Base-by-base conservation (phyloP, 2,113 vertebrate species). In the Eolophus roseicapilla region DNA sequence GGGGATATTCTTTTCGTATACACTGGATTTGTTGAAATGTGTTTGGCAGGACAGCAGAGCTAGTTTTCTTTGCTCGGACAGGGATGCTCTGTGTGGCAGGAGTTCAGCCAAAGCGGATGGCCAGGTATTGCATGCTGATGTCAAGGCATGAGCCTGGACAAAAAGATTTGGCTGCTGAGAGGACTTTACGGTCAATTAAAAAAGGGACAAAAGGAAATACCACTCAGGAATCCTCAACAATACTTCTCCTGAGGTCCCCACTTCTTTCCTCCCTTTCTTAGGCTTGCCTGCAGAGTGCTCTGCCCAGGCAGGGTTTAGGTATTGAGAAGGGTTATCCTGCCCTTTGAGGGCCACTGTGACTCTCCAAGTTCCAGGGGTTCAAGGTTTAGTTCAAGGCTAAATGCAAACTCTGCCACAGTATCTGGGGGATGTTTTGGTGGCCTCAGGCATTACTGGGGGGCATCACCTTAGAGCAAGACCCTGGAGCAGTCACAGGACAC, bases 101-200 rank as follows among this genome's bases (percentile, higher is more conserved):
- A 86, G 17, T 57, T 94, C 81, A 82, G 70, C 20, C 33, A 76
- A 18, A 70, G 63, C 1, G 2, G 17, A 55, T 57, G 49, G 39
- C 11, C 39, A 46, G 27, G 33, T n/a, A 11, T 7, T 37, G 27
- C 49, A 70, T 3, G 16, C 1, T 2, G 1, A 10, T 1, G 7
- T 19, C 23, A 37, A 83, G 43, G 41, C 25, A 17, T 7, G 37
- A 87, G 10, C 28, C 65, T 79, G n/a, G 41, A 47, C 53, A 59
- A 82, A 86, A 64, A 43, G 28, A 62, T 63, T 60, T 63, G 74
- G 12, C 41, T 82, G 18, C 49, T 29, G 29, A 50, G 60, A 60
- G 23, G 47, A 65, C 43, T 74, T 67, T 63, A 19, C 11, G 65
- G 81, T 50, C 59, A 74, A 27, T 49, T 82, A 55, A 53, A 70